Conservation (phyloP, 2,113 vertebrate species). For the Probosciger aterrimus region DNA sequence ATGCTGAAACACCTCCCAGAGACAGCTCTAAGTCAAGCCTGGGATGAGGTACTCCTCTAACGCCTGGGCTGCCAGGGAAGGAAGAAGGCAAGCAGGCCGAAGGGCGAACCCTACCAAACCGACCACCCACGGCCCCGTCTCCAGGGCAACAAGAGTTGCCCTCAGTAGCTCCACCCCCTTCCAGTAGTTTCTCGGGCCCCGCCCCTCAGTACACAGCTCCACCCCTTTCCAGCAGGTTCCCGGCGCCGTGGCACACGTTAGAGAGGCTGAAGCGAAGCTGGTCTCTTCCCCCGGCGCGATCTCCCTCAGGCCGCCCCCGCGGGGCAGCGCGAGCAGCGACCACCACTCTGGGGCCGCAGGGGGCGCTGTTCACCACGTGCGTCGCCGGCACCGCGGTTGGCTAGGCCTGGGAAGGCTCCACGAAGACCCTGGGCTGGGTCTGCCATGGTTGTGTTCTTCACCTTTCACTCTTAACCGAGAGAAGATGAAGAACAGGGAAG, state of each 20-base stretch:
- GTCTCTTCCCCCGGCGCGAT: no score
- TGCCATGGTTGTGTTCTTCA: accelerated
- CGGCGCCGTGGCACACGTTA: accelerated
- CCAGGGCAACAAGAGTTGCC: neutral
- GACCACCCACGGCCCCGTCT: no score
- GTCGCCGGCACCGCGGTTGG: accelerated
- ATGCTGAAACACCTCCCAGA: neutral
- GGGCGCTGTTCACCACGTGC: neutral
- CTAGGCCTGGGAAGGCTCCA: no score
- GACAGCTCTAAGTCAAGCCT: neutral
- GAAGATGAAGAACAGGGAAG: no score
- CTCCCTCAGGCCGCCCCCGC: neutral
- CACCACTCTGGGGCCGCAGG: neutral
- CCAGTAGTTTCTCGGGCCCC: neutral
- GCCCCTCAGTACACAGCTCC: neutral
- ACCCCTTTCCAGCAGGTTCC: neutral
- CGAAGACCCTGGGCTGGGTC: neutral
- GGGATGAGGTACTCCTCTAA: neutral
- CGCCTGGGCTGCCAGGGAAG: no score
- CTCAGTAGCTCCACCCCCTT: neutral
- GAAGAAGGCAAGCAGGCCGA: no score
- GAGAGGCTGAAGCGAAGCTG: accelerated
- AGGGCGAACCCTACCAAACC: accelerated
- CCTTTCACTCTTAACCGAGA: neutral
- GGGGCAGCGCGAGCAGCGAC: no score